phyloP scores from a whole-genome alignment of 2,888 invertebrate genomes.

The Phortica okadai region DNA sequence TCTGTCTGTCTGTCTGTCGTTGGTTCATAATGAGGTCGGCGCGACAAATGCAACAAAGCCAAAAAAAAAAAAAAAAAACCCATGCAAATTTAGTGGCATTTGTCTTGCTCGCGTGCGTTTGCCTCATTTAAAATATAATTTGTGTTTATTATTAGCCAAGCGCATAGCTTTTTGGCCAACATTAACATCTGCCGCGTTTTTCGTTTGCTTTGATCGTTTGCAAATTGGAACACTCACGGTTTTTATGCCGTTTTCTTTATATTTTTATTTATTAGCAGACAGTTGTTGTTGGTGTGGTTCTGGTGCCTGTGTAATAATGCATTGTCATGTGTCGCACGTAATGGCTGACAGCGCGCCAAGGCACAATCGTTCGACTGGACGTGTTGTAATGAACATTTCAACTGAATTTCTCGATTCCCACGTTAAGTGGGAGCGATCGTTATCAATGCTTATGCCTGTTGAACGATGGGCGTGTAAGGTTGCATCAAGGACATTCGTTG shows the following conservation, averaged over 20 bases:
- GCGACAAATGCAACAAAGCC: constrained; percentile 28
- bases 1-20: not conserved
- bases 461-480: constrained; percentile 1
- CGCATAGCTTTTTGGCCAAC: not conserved
- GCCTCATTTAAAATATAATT: not conserved
- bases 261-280: not conserved
- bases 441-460: constrained; percentile 5
- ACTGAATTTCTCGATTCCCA: constrained; percentile 19
- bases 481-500: constrained; percentile 2
- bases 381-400: constrained; percentile 21
- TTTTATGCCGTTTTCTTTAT: not conserved
- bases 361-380: constrained; percentile 9
- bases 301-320: not conserved
- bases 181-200: not conserved
- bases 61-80: no score
- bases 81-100: no score
- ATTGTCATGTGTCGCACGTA: constrained; percentile 27
- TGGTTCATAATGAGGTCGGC: constrained; percentile 61
- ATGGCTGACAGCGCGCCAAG: not conserved
- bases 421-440: constrained; percentile 19
- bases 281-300: not conserved
- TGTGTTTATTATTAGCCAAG: not conserved
- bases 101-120: no score
- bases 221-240: constrained; percentile 1
- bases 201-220: constrained; percentile 3